phyloP scores from a whole-genome alignment of 2,113 vertebrate species.

The Zosterops pallidus region DNA sequence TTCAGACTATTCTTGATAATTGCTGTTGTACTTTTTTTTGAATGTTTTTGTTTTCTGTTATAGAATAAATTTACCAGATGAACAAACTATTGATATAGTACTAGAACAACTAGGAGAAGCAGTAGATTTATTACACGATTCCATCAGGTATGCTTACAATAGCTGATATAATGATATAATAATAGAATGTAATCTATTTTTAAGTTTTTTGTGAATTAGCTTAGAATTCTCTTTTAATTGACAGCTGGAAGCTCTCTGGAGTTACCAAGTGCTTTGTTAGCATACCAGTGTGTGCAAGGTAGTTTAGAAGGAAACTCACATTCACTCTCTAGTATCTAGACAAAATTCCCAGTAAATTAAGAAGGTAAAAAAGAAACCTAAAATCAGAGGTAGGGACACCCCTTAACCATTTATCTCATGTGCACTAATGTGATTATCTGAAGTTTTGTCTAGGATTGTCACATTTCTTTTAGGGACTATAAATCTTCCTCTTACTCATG shows the following conservation, averaged over 20 bases:
- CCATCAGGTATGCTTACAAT: slow-evolving; percentile 76
- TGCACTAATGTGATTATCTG: not conserved
- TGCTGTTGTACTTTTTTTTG: not conserved
- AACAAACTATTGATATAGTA: slow-evolving; percentile 72
- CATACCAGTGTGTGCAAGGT: not conserved
- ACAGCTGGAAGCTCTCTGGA: not conserved
- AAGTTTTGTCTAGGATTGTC: not conserved
- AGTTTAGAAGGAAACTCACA: not conserved
- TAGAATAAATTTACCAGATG: slow-evolving; percentile 78
- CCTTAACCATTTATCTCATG: not conserved
- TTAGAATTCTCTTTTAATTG: not conserved
- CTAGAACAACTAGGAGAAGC: slow-evolving; percentile 87
- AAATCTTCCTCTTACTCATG: not conserved
- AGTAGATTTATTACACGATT: slow-evolving; percentile 86
- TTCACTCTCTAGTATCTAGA: not conserved
- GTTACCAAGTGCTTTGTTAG: not conserved
- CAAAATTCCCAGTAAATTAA: not conserved
- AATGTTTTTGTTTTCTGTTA: slow-evolving; percentile 41
- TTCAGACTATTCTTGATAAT: not conserved
- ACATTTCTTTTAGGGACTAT: not conserved
- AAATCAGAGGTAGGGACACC: not conserved
- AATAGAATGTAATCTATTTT: not conserved
- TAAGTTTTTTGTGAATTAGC: not conserved
- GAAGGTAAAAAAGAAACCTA: not conserved
- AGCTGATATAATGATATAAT: not conserved